Evolutionary conservation across 2,113 vertebrate genomes (phyloP).

Genomic region (Callocephalon fimbriatum): DNA sequence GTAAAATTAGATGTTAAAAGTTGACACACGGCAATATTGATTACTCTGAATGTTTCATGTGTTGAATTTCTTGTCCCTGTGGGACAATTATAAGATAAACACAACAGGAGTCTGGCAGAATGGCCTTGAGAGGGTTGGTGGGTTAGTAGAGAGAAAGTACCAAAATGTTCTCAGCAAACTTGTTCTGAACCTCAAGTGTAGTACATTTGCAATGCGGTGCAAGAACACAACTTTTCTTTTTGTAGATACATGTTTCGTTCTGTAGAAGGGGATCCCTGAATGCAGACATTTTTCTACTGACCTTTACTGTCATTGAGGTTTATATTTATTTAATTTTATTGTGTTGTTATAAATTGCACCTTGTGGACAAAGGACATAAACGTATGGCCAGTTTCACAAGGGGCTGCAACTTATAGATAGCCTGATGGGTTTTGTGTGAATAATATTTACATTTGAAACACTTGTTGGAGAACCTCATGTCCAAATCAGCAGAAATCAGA

Average conservation of each 20-base stretch:
- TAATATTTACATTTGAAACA: constrained; percentile 66
- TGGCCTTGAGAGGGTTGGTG: constrained; percentile 75
- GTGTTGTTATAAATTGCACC: constrained; percentile 75
- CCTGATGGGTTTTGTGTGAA: constrained; percentile 64
- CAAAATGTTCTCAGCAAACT: constrained; percentile 57
- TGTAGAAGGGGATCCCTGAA: constrained; percentile 65
- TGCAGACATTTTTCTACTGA: constrained; percentile 72
- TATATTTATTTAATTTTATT: constrained; percentile 85
- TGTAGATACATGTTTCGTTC: constrained; percentile 63
- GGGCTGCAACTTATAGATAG: constrained; percentile 63
- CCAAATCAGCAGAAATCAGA: constrained; percentile 35
- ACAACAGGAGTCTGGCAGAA: constrained; percentile 69
- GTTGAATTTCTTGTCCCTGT: constrained; percentile 87
- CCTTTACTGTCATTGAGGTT: constrained; percentile 67
- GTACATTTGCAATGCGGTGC: constrained; percentile 61
- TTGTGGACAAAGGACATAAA: constrained; percentile 69
- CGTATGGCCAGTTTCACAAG: constrained; percentile 58
- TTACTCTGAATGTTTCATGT: constrained; percentile 76
- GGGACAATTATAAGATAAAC: constrained; percentile 83
- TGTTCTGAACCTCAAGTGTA: constrained; percentile 48
- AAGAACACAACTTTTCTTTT: constrained; percentile 48
- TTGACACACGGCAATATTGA: constrained; percentile 73
- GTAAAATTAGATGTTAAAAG: constrained; percentile 22
- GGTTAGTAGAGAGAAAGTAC: constrained; percentile 65
- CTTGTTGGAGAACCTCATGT: constrained; percentile 66